phyloP scores from a whole-genome alignment of 2,888 invertebrate species.

The Clivina fossor region DNA sequence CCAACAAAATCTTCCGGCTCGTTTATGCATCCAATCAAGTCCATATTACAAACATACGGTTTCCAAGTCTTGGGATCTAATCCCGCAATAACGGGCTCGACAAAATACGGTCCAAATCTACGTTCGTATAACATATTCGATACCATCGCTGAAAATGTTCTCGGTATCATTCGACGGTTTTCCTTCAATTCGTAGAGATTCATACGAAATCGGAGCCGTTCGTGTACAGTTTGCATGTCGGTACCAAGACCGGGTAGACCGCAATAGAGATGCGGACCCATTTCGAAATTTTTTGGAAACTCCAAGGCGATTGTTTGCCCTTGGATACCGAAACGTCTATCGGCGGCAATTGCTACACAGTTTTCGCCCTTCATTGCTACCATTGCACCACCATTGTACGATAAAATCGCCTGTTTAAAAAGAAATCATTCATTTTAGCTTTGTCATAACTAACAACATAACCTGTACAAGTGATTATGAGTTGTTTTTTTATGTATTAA shows the following conservation, averaged over 20 bases:
- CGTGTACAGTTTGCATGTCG: slow-evolving; percentile 92
- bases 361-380: slow-evolving; percentile 98
- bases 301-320: slow-evolving; percentile 89
- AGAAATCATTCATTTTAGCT: too few species aligned
- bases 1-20: slow-evolving; percentile 94
- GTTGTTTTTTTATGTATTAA: too few species aligned
- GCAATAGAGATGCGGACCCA: slow-evolving; percentile 86
- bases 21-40: slow-evolving; percentile 90
- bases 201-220: slow-evolving; percentile 84
- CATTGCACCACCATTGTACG: slow-evolving; percentile 92
- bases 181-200: slow-evolving; percentile 96
- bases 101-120: slow-evolving; percentile 97
- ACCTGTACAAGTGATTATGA: too few species aligned
- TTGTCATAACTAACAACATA: too few species aligned
- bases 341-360: slow-evolving; percentile 95
- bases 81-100: slow-evolving; percentile 95
- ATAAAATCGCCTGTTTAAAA: slow-evolving; percentile 68
- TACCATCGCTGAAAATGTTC: slow-evolving; percentile 88
- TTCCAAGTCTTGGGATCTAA: slow-evolving; percentile 80
- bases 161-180: slow-evolving; percentile 86
- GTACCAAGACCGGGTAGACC: slow-evolving; percentile 96
- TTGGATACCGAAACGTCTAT: slow-evolving; percentile 92
- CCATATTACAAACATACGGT: slow-evolving; percentile 93
- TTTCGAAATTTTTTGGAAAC: slow-evolving; percentile 91
- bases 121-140: slow-evolving; percentile 94